Base-by-base conservation (phyloP, 2,888 invertebrate species). In the Eugnorisma glareosa region DNA sequence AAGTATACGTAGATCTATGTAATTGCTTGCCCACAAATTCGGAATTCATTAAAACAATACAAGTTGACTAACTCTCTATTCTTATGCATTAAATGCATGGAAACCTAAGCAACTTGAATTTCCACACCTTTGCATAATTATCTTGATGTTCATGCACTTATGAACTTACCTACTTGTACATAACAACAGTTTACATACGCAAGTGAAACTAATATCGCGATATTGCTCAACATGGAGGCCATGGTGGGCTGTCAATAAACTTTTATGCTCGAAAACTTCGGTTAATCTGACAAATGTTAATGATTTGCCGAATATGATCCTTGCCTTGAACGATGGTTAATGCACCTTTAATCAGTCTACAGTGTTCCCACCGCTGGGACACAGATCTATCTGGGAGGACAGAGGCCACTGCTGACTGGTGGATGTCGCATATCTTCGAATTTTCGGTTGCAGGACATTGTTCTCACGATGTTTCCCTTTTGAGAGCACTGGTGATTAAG, bases 51-150 rank as follows among this genome's bases (percentile, higher is more conserved):
- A 31, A 68, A 43, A 73, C 71, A 66, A 31, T 21, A 8, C 66
- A 57, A 13, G 13, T 72, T 66, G n/a, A 66, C 40, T 63, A 71
- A 85, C 77, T 81, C 73, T 83, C 85, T 66, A 85, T 63, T 73
- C 8, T 85, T 68, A 83, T 76, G 73, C 48, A 51, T 28, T 57
- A 48, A 54, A 71, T 48, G 18, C 67, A 70, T 57, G 73, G 73
- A 85, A 73, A 77, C 64, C 70, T 70, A 35, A 61, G 81, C 54
- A 66, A 40, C 85, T 84, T 35, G 69, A 76, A 81, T 83, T 76
- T 83, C 70, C 67, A 77, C 82, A 73, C 31, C 37, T 67, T 67
- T 64, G 70, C 70, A 72, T 69, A 35, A 35, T 2, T n/a, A 71
- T 59, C 21, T 79, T 63, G 67, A 66, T 75, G 28, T 59, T 57